These are phyloP conservation scores for Redunca redunca DNA, from an alignment of 2,113 vertebrate genomes.

Conservation along the genomic window DNA sequence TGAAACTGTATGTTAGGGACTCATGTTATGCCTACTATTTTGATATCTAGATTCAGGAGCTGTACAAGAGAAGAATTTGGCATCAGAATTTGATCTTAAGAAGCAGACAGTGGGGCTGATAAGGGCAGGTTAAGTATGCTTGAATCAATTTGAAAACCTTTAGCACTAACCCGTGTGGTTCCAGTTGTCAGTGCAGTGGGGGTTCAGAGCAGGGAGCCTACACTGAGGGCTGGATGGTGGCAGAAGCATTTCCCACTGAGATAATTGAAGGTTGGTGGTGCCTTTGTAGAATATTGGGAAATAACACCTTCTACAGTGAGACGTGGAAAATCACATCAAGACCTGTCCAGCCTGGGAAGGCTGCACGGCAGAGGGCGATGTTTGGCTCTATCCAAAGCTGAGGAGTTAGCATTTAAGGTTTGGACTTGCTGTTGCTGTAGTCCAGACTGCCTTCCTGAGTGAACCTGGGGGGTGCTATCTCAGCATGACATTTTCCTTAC, in stretches of 20 bases:
- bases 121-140: not conserved
- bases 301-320: not conserved
- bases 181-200: not conserved
- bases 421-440: not conserved
- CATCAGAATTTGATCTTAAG: not conserved
- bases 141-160: not conserved
- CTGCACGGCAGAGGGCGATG: not conserved
- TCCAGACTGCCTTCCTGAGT: not conserved
- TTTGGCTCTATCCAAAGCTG: not conserved
- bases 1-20: not conserved
- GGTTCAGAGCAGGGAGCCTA: not conserved
- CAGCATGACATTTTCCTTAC: not conserved
- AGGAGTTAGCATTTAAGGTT: not conserved
- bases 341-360: not conserved
- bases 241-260: not conserved
- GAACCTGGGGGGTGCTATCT: not conserved
- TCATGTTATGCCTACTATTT: not conserved
- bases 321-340: slow-evolving; percentile 34
- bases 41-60: not conserved
- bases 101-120: not conserved
- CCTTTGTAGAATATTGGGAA: slow-evolving; percentile 12
- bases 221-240: not conserved
- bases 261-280: not conserved
- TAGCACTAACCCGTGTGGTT: not conserved
- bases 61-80: not conserved